Conservation (phyloP, 2,113 vertebrate genomes). For the Muscicapa adusta region DNA sequence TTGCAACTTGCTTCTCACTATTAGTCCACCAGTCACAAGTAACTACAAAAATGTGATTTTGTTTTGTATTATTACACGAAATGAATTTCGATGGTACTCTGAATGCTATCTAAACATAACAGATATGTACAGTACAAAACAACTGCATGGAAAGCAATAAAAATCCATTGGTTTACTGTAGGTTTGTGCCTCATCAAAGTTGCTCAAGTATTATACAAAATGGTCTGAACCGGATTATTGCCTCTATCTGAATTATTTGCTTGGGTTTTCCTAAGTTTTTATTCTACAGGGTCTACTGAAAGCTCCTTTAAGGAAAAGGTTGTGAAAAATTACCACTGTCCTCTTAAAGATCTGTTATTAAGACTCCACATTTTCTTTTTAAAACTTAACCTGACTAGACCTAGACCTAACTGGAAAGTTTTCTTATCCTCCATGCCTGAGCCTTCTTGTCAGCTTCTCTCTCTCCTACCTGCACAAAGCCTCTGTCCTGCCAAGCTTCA, state of each 20-base stretch:
- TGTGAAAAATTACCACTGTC: neutral
- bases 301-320: neutral
- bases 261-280: neutral
- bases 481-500: neutral
- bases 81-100: neutral
- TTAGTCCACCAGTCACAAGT: neutral
- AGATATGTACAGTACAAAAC: neutral
- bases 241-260: neutral
- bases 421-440: neutral
- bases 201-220: neutral
- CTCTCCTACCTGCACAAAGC: neutral
- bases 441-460: neutral
- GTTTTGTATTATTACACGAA: neutral
- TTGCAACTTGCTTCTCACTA: neutral
- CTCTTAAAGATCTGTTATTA: neutral
- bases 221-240: neutral
- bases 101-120: neutral
- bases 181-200: neutral
- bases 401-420: neutral
- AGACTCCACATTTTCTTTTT: neutral
- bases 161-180: neutral
- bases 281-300: neutral
- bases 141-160: neutral
- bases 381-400: neutral
- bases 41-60: neutral